Conservation (phyloP, 2,797 vertebrate genomes). For the Coluber constrictor region DNA sequence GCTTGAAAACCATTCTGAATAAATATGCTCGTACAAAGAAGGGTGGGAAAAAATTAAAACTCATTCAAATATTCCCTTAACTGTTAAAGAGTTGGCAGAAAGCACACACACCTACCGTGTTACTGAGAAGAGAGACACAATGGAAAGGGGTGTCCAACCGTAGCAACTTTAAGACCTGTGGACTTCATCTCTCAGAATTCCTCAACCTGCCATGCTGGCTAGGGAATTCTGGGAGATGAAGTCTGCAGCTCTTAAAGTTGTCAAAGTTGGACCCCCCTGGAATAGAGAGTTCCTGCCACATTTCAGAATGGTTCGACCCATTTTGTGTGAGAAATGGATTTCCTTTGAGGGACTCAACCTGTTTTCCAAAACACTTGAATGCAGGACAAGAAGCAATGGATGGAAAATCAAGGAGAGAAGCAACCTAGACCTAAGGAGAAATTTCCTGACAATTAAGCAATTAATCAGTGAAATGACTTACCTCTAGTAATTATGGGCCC, state of each 20-base stretch:
- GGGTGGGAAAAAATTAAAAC: slow-evolving; percentile 3
- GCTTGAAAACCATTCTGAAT: slow-evolving; percentile 17
- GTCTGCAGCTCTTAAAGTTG: background rate
- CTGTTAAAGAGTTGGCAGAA: background rate
- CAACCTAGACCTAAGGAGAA: too few relatives aligned
- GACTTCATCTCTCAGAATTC: background rate
- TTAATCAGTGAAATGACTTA: too few relatives aligned
- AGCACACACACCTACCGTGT: background rate
- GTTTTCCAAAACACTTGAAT: too few relatives aligned
- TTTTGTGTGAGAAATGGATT: background rate
- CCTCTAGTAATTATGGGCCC: too few relatives aligned
- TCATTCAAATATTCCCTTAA: background rate
- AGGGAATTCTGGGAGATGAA: background rate
- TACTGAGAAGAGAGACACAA: background rate
- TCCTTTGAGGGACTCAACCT: background rate
- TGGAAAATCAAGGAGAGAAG: too few relatives aligned
- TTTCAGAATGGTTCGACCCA: background rate
- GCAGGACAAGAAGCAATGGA: too few relatives aligned
- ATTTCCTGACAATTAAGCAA: too few relatives aligned
- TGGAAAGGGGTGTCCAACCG: background rate
- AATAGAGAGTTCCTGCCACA: background rate
- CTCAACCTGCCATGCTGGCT: background rate
- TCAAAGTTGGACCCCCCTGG: background rate
- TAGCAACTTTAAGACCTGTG: background rate
- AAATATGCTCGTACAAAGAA: background rate